Conservation (phyloP, 2,888 invertebrate species). For the Cosmia pyralina region DNA sequence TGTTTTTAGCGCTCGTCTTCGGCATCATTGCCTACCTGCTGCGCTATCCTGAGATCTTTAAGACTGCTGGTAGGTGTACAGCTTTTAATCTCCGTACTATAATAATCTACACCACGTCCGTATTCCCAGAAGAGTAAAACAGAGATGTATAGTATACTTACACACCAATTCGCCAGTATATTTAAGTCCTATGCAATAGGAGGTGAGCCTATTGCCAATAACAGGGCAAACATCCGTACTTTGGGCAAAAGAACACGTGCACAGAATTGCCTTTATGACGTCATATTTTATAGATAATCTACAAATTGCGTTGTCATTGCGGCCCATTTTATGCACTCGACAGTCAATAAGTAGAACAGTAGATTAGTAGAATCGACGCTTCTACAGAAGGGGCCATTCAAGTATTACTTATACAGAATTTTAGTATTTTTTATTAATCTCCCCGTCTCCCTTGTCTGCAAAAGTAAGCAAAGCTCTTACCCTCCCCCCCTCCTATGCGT, state of each 20-base stretch:
- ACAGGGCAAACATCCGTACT: not conserved
- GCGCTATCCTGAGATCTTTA: slow-evolving; percentile 73
- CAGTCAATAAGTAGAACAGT: slow-evolving; percentile 12
- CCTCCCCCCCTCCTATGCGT: too few relatives aligned
- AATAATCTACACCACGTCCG: not conserved
- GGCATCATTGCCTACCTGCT: slow-evolving; percentile 71
- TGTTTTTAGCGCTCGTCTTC: slow-evolving; percentile 63
- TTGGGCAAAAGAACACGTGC: not conserved
- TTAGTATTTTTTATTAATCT: too few relatives aligned
- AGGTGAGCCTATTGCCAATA: not conserved
- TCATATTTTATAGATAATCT: slow-evolving; percentile 20
- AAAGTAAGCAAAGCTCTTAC: too few relatives aligned
- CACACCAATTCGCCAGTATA: not conserved
- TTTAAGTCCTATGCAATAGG: too few relatives aligned
- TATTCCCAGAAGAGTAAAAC: not conserved
- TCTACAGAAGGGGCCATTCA: not conserved
- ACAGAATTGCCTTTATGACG: not conserved
- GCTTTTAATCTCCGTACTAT: not conserved
- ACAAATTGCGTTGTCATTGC: slow-evolving; percentile 9
- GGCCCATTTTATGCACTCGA: slow-evolving; percentile 20
- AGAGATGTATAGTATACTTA: not conserved
- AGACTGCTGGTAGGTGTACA: slow-evolving; percentile 69
- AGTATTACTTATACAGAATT: not conserved
- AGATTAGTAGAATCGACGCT: slow-evolving; percentile 9
- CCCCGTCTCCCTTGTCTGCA: too few relatives aligned